Evolutionary conservation across 1,140 invertebrate species (phyloP), one percentile per base, ranked within the genome.

Genomic region (Drosophila pruinosa): DNA sequence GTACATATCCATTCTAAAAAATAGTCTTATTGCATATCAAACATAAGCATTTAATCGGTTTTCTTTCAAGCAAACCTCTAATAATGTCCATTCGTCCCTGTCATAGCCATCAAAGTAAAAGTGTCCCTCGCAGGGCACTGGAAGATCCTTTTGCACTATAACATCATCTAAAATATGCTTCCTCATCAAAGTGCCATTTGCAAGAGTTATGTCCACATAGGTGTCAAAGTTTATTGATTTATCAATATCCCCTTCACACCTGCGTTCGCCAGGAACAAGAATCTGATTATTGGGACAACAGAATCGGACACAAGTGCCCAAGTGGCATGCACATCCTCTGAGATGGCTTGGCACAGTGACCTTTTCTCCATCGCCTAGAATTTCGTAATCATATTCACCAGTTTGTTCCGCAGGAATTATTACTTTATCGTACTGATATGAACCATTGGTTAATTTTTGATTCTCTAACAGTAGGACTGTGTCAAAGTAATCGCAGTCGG

Each of bases 311-410:
- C 89, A 90, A 8, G 36, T 17, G 26, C 28, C 71, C 0, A 83
- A n/a, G 2, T 57, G 19, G 28, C 89, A 90, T 4, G 68, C 74
- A 61, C 89, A 90, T 17, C 81, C 89, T 3, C 89, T 62, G 10
- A 71, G 14, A 39, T 90, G 89, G 0, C 3, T 48, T 1, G n/a
- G 0, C 6, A 73, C 83, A 2, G 19, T 0, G 14, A 53, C 15
- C 12, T 4, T 52, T 2, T 65, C 38, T n/a, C 58, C 24, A 24
- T 64, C 57, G 2, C 21, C 43, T 1, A 72, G 28, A 3, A 64
- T 26, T 10, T 48, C 52, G 15, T 65, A 79, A 39, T 89, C 54
- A 38, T 89, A 90, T 34, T 52, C 47, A 2, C 52, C 75, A 14
- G 69, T 75, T 14, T 62, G 48, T 2, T 70, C 28, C 0, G 61